Conservation (phyloP, 2,113 vertebrate genomes). For the Vimba vimba region DNA sequence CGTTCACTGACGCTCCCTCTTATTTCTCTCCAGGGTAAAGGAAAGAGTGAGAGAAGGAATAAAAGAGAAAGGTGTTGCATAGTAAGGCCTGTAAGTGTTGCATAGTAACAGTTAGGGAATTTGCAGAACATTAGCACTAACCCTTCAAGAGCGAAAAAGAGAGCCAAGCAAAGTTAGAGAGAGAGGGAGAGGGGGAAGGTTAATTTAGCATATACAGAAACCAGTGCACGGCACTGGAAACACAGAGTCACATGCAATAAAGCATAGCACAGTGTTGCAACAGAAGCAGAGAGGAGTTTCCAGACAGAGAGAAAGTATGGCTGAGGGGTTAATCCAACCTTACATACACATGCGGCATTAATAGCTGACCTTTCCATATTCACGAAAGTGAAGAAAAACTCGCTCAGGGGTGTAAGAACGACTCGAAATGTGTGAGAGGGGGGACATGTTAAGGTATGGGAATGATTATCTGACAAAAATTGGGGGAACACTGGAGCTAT, state of each 20-base stretch:
- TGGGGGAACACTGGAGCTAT: background rate
- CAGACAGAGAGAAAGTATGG: constrained; percentile 58
- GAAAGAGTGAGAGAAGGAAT: constrained; percentile 77
- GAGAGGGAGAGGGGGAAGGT: constrained; percentile 46
- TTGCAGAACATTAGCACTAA: constrained; percentile 60
- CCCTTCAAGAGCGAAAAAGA: constrained; percentile 42
- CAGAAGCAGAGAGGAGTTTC: constrained; percentile 71
- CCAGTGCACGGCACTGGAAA: constrained; percentile 71
- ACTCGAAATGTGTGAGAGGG: background rate
- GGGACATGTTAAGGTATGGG: background rate
- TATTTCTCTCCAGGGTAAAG: constrained; percentile 74
- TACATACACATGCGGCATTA: constrained; percentile 35
- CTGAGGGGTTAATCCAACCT: constrained; percentile 47
- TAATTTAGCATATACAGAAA: constrained; percentile 61
- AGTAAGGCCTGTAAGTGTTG: constrained; percentile 74
- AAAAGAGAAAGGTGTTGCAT: constrained; percentile 74
- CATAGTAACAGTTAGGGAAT: constrained; percentile 71
- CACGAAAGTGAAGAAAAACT: constrained; percentile 57
- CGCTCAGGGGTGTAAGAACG: background rate
- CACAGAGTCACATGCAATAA: constrained; percentile 76
- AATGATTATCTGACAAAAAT: constrained; percentile 2
- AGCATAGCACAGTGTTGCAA: constrained; percentile 68
- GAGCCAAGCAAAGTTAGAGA: constrained; percentile 40
- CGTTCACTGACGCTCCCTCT: constrained; percentile 62
- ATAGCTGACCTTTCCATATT: constrained; percentile 24